Conservation (phyloP, 2,113 vertebrate genomes). For the Sakesphorus luctuosus region DNA sequence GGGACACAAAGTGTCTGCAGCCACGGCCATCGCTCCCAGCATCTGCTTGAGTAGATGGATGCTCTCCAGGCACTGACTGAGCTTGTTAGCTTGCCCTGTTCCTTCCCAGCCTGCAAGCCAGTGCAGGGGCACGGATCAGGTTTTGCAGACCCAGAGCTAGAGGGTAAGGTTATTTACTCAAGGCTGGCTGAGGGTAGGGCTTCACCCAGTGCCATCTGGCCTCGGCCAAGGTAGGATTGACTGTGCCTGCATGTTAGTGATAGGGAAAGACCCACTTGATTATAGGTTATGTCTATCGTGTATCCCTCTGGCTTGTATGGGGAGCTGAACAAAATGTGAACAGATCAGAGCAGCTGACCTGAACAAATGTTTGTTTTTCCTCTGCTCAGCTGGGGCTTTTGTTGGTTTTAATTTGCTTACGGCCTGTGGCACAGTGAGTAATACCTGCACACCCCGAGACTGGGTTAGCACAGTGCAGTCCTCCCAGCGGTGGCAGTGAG, state of each 20-base stretch:
- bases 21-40: conserved; percentile 23
- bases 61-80: conserved; percentile 3
- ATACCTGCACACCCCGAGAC: rapidly evolving
- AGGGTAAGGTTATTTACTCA: neutral
- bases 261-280: neutral
- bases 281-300: neutral
- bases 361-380: neutral
- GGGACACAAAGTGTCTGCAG: conserved; percentile 21
- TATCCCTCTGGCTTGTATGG: neutral
- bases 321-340: neutral
- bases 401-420: neutral
- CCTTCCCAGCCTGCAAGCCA: neutral
- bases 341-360: neutral
- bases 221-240: neutral
- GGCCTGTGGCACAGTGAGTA: neutral
- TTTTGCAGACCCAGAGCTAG: neutral
- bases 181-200: neutral
- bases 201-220: neutral
- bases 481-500: too few relatives aligned
- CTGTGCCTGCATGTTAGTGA: neutral
- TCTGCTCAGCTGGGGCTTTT: neutral
- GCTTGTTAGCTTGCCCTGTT: neutral
- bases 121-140: rapidly evolving
- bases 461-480: neutral
- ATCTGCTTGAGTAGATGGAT: conserved; percentile 12